Base-by-base conservation (phyloP, 2,888 invertebrate genomes). In the Lysandra coridon region DNA sequence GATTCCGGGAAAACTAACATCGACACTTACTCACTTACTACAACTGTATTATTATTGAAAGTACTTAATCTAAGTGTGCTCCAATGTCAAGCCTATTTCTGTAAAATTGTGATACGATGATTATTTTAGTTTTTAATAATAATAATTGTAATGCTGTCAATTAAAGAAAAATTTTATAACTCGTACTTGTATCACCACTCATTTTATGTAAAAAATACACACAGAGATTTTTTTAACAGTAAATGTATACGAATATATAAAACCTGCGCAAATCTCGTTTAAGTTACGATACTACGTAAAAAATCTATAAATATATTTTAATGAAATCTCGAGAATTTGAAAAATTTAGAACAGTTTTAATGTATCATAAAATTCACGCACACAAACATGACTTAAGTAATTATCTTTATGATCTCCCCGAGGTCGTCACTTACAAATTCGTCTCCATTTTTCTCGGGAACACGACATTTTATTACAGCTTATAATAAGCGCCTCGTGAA, bases 401-500 rank as follows among this genome's bases (percentile, higher is more conserved):
- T 76, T 76, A 76, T 57, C 44, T 76, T 76, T 76, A 76, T 76
- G 53, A 57, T 53, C 53, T 14, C 49, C 14, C 33, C 7, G 76
- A 33, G 76, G 53, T 76, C 76, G 76, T 76, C 76, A 76, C 57
- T 76, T 57, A 76, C 76, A 76, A 76, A 76, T 53, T 76, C 76
- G 76, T 76, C 57, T 76, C 17, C 53, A 76, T 76, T 76, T 76
- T 76, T 76, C 76, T 76, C 57, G 33, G 76, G 53, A 76, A 76
- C 30, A 33, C 23, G 76, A 57, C 76, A 57, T 57, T 76, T 76
- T 76, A 76, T 76, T 33, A 53, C 53, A 57, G 33, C 53, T 76
- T 75, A 53, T 76, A 76, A 75, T 49, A 49, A 69, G 69, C 49
- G 76, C 57, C 37, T 57, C 76, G 76, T 53, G 76, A 33, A 76